These are phyloP conservation scores for Amphimallon solstitiale DNA, from an alignment of 2,888 invertebrate genomes.

Conservation along the genomic window DNA sequence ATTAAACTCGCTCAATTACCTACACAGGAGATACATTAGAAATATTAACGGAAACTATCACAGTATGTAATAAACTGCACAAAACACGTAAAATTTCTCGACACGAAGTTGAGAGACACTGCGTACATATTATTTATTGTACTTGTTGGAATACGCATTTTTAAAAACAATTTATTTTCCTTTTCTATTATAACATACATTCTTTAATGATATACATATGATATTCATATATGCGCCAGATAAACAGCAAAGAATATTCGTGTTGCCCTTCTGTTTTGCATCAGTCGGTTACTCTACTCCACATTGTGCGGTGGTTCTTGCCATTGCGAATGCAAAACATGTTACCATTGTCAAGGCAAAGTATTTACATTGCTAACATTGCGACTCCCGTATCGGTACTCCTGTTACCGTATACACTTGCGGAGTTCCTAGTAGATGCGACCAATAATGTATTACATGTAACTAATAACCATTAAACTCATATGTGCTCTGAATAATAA, in stretches of 20 bases:
- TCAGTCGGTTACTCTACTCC: not conserved
- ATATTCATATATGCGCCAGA: not conserved
- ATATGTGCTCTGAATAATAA: not conserved
- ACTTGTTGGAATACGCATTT: too few relatives aligned
- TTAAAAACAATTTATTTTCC: too few relatives aligned
- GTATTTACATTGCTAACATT: slow-evolving; percentile 12
- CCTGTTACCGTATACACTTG: not conserved
- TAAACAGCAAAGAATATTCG: not conserved
- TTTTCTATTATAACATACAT: too few relatives aligned
- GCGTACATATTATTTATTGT: too few relatives aligned
- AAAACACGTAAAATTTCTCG: too few relatives aligned
- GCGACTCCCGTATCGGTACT: slow-evolving; percentile 10
- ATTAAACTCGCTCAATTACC: too few relatives aligned
- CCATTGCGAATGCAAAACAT: slow-evolving; percentile 8
- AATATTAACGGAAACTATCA: too few relatives aligned
- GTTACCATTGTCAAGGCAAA: slow-evolving; percentile 1
- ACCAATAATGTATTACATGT: slow-evolving; percentile 1
- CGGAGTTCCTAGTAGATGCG: not conserved
- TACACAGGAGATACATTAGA: too few relatives aligned
- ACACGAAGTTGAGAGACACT: too few relatives aligned
- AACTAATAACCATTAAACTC: slow-evolving; percentile 6
- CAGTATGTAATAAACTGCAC: too few relatives aligned
- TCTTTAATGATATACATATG: too few relatives aligned
- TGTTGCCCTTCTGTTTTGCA: not conserved
- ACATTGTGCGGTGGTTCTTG: slow-evolving; percentile 2